These are phyloP conservation scores for Monopterus albus DNA, from an alignment of 2,113 vertebrate genomes.

Conservation along the genomic window DNA sequence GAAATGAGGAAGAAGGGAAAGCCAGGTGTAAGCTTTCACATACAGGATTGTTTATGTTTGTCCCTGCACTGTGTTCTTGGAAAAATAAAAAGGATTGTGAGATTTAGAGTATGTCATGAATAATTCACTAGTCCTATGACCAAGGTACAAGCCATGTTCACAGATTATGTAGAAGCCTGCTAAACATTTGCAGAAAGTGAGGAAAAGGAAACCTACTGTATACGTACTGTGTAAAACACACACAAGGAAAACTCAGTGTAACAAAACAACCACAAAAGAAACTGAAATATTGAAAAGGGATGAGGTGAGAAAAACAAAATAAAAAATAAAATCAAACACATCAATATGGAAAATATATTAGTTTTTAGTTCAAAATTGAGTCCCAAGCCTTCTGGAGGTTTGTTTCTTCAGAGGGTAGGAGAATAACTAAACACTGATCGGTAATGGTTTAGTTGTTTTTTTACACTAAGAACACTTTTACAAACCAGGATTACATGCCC, in stretches of 20 bases:
- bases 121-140: constrained; percentile 8
- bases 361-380: neutral
- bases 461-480: neutral
- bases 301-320: neutral
- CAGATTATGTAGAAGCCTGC: neutral
- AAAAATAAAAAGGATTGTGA: neutral
- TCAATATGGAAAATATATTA: neutral
- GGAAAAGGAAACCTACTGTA: neutral
- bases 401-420: too few relatives aligned
- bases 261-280: constrained; percentile 16
- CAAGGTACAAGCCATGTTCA: neutral
- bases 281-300: neutral
- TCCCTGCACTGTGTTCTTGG: neutral
- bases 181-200: neutral
- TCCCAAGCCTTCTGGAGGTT: neutral
- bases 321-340: neutral
- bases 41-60: neutral
- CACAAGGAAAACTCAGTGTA: neutral
- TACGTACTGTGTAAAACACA: neutral
- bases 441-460: neutral
- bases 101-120: neutral
- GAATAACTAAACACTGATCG: neutral
- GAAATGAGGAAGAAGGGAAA: neutral
- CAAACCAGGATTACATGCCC: neutral
- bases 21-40: constrained; percentile 1